These are phyloP conservation scores for Rhinogobius similis DNA, from an alignment of 2,113 vertebrate genomes.

Conservation along the genomic window DNA sequence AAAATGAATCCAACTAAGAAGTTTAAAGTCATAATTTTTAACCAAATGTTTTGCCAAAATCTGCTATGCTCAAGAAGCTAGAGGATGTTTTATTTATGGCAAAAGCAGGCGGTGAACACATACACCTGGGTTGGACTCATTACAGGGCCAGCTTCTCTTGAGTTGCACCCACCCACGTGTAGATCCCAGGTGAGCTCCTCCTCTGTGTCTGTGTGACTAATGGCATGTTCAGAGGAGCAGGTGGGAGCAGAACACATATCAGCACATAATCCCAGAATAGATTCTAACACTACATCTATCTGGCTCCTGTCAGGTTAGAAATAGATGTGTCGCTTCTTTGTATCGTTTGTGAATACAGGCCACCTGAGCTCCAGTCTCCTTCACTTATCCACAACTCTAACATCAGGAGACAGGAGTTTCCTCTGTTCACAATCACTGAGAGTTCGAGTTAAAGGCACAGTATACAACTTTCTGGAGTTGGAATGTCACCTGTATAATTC, in stretches of 20 bases:
- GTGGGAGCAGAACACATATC: conserved; percentile 35
- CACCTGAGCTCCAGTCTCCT: conserved; percentile 1
- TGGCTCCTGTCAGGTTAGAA: conserved; percentile 7
- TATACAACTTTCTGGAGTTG: no score
- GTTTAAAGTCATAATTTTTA: no score
- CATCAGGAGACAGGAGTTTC: background rate
- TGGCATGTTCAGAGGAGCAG: conserved; percentile 36
- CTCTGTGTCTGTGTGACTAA: conserved; percentile 52
- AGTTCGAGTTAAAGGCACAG: no score
- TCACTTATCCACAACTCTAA: background rate
- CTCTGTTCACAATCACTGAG: background rate
- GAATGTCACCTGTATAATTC: no score
- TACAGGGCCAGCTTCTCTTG: background rate
- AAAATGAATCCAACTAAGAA: no score
- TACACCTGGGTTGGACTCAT: background rate
- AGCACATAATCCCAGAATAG: conserved; percentile 4
- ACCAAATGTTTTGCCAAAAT: no score
- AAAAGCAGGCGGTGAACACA: background rate
- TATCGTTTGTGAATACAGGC: background rate
- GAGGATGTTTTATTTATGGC: background rate
- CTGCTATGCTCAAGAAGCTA: background rate
- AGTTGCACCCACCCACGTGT: background rate
- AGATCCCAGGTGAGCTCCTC: conserved; percentile 5
- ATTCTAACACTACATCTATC: conserved; percentile 27
- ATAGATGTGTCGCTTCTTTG: background rate